Base-by-base conservation (phyloP, 2,797 vertebrate species). In the Picus viridis region DNA sequence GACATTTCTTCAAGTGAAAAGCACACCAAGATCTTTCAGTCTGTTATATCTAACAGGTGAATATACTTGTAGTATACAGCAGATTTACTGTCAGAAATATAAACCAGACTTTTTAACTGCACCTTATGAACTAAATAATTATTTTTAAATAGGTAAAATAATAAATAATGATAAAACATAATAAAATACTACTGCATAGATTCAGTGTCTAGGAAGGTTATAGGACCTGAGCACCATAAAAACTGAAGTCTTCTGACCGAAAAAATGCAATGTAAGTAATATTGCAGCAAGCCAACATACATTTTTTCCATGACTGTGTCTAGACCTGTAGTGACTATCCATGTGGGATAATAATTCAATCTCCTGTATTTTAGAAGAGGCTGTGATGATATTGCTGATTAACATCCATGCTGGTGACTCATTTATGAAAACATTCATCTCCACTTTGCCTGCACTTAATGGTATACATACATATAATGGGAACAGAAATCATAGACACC, bases 301-400 rank as follows among this genome's bases (percentile, higher is more conserved):
- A 47, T 67, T 70, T 86, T 72, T 59, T 72, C 45, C 45, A 30
- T 16, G 7, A 82, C 43, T 30, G 24, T 76, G 20, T 71, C 85
- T 45, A 93, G 69, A 79, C 54, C 72, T 80, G 56, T 71, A 87
- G 65, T 1, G 5, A 56, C 58, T 59, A 16, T 87, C 76, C 45
- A 58, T 85, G 29, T 80, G 79, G 79, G 75, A 85, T 56, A 86
- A 74, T 77, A 84, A 90, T 65, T 87, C 65, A 85, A 7, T 77
- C 18, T 85, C 70, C 75, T 68, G 51, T 16, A 65, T 71, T 75
- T 95, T 86, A 73, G 62, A 90, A 89, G 69, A 90, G 59, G 27
- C 47, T 71, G 39, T 71, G 58, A 71, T 85, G 51, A 80, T 85
- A 86, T 47, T 87, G 57, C 89, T 85, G 87, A 94, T 90, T 94